Evolutionary conservation across 2,888 invertebrate genomes (phyloP).

Genomic region (Cacoxenus indagator): DNA sequence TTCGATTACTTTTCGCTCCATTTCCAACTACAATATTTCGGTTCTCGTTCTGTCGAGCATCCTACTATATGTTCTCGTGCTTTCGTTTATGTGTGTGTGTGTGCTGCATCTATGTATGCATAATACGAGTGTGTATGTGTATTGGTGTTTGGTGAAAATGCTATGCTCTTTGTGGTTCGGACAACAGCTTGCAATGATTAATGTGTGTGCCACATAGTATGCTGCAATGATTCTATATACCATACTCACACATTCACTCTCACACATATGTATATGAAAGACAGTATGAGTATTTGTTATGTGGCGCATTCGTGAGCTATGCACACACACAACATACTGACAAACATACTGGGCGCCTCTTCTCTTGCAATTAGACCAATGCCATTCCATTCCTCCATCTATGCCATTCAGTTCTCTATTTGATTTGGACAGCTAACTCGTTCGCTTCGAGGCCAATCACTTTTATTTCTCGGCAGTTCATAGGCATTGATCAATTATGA

Average conservation of each 20-base stretch:
- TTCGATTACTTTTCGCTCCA: not conserved
- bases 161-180: not conserved
- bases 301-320: too few species aligned
- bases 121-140: not conserved
- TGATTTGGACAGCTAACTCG: too few species aligned
- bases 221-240: not conserved
- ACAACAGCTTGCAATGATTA: constrained; percentile 10
- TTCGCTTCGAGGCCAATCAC: too few species aligned
- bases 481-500: too few species aligned
- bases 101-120: too few species aligned
- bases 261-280: not conserved
- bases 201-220: constrained; percentile 6
- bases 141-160: not conserved
- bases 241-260: not conserved
- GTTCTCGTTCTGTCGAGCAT: not conserved
- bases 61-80: not conserved
- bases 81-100: not conserved
- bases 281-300: not conserved
- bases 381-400: too few species aligned
- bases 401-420: too few species aligned
- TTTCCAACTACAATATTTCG: not conserved
- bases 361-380: too few species aligned
- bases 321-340: too few species aligned
- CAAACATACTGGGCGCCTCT: too few species aligned
- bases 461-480: too few species aligned